These are phyloP conservation scores for Agrochola litura DNA, from an alignment of 2,888 invertebrate species.

Conservation along the genomic window DNA sequence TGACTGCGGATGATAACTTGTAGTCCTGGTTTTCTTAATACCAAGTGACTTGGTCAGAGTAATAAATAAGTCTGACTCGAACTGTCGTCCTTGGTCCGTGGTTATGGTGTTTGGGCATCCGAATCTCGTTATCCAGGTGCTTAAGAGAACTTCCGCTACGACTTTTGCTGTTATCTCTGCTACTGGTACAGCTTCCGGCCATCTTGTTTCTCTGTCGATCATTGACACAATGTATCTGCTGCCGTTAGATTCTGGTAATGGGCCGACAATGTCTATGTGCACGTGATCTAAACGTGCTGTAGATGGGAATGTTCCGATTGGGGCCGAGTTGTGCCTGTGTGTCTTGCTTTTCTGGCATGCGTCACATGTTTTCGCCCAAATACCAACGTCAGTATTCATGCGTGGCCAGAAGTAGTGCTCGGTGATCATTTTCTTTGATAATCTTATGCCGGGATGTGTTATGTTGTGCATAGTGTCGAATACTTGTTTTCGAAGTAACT, in stretches of 20 bases:
- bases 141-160: not conserved
- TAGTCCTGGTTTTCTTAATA: no score
- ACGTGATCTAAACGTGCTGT: constrained; percentile 1
- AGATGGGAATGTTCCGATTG: not conserved
- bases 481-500: constrained; percentile 14
- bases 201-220: constrained; percentile 8
- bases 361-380: not conserved
- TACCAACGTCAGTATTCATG: not conserved
- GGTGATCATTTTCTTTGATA: not conserved
- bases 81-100: no score
- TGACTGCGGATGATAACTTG: constrained; percentile 3
- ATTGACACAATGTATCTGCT: not conserved
- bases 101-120: constrained; percentile 7
- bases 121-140: not conserved
- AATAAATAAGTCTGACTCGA: no score
- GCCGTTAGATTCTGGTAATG: not conserved
- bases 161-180: constrained; percentile 11
- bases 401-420: not conserved
- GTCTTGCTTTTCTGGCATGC: not conserved
- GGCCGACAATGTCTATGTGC: not conserved
- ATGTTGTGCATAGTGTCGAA: constrained; percentile 5
- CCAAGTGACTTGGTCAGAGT: no score
- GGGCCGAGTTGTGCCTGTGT: not conserved
- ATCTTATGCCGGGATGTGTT: constrained; percentile 7
- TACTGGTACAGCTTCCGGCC: constrained; percentile 1